Percentiles rank a stretch among this genome's conserved stretches.
phyloP scores from a whole-genome alignment of 2,797 vertebrate species.

The Phalloptychus januarius region DNA sequence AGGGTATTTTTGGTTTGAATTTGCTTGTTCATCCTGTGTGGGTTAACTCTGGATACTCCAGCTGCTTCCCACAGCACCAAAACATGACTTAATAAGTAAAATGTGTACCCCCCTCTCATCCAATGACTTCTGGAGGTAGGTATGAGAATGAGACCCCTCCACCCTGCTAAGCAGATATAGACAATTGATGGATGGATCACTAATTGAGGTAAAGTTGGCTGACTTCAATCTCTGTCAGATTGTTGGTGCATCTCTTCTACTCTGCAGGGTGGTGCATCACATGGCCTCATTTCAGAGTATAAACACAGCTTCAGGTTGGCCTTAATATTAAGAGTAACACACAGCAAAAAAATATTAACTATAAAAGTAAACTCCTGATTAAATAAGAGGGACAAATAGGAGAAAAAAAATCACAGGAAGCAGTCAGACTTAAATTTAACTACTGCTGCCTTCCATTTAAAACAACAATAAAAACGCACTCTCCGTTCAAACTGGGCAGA shows the following conservation, averaged over 20 bases:
- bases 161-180: neutral
- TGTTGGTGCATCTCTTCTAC: neutral
- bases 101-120: neutral
- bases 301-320: neutral
- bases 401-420: too few species aligned
- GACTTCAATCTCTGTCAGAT: neutral
- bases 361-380: neutral
- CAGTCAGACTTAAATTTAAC: neutral
- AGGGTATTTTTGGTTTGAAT: neutral
- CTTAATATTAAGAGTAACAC: neutral
- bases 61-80: neutral
- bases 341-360: neutral
- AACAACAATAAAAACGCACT: neutral
- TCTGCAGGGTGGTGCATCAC: neutral
- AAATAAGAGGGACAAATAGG: neutral
- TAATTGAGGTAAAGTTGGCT: neutral
- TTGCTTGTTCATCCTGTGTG: neutral
- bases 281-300: neutral
- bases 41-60: neutral
- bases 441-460: neutral
- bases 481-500: constrained; percentile 20
- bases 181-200: neutral
- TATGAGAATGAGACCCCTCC: too few species aligned
- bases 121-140: neutral
- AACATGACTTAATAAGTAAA: neutral